A percentile compares a stretch with the other conserved stretches of the same genome.
Conservation (phyloP, 2,113 vertebrate genomes). For the Epinephelus cyanopodus region DNA sequence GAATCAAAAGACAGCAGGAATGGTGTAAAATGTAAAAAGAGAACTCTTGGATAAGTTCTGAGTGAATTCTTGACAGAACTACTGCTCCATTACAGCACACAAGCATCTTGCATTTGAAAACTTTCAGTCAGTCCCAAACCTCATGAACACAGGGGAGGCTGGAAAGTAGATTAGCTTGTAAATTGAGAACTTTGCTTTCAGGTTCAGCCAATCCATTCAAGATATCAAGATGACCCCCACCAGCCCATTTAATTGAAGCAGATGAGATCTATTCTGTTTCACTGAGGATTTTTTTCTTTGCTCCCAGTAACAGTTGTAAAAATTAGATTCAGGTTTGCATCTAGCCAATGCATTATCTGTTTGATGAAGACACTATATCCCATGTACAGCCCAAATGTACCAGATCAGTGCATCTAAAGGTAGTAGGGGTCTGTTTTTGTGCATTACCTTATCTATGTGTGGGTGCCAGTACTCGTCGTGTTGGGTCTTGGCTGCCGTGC, state of each 20-base stretch:
- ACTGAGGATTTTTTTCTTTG: neutral
- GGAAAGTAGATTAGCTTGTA: neutral
- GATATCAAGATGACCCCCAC: neutral
- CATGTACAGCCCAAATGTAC: neutral
- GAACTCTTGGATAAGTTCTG: no score
- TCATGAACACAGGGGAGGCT: neutral
- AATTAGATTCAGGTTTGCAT: neutral
- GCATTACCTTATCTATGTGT: conserved; percentile 92
- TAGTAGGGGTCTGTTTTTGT: neutral
- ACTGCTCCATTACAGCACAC: no score
- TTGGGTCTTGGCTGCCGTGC: conserved; percentile 88
- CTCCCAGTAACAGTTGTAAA: neutral
- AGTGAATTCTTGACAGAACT: no score
- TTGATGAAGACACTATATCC: neutral
- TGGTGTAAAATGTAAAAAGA: no score
- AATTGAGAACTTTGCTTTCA: neutral
- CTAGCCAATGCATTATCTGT: neutral
- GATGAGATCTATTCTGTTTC: neutral
- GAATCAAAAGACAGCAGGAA: no score
- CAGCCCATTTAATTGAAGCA: neutral
- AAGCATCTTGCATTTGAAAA: neutral
- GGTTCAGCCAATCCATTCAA: neutral
- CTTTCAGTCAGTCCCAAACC: neutral
- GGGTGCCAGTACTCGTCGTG: conserved; percentile 99
- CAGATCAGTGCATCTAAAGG: neutral